Conservation (phyloP, 2,113 vertebrate genomes). For the Oenanthe oenanthe region DNA sequence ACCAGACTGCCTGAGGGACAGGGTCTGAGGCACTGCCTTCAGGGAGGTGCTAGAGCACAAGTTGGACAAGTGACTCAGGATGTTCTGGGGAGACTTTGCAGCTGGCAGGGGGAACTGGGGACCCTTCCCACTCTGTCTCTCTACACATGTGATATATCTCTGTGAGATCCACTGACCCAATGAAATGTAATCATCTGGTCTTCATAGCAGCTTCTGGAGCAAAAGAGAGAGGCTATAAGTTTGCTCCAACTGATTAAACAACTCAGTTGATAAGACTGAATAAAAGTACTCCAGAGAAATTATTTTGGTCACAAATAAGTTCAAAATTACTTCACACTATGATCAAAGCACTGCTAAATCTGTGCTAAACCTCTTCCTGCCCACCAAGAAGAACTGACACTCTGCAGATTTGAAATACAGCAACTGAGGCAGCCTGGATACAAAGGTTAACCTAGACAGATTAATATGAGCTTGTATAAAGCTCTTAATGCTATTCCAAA, state of each 20-base stretch:
- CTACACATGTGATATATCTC: not conserved
- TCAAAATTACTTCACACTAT: not conserved
- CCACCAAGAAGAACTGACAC: conserved; percentile 21
- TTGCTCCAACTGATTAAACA: not conserved
- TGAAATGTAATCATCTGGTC: not conserved
- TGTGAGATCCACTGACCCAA: not conserved
- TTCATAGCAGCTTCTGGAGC: not conserved
- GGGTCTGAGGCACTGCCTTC: not conserved
- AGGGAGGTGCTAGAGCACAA: not conserved
- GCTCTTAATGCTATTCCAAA: conserved; percentile 60
- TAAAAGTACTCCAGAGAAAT: not conserved
- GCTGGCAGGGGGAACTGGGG: not conserved
- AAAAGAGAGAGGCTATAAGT: not conserved
- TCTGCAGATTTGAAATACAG: conserved; percentile 23
- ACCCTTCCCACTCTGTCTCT: not conserved
- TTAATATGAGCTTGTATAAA: conserved; percentile 55
- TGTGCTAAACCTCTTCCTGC: conserved; percentile 25
- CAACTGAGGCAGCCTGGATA: conserved; percentile 38
- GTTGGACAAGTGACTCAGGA: not conserved
- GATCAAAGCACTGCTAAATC: conserved; percentile 29
- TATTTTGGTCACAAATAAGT: not conserved
- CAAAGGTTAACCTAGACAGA: conserved; percentile 45
- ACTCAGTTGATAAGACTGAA: not conserved
- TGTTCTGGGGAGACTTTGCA: not conserved
- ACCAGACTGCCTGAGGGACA: not conserved